Evolutionary conservation across 1,140 invertebrate species (phyloP).

Genomic region (Himalopsyche phryganea): DNA sequence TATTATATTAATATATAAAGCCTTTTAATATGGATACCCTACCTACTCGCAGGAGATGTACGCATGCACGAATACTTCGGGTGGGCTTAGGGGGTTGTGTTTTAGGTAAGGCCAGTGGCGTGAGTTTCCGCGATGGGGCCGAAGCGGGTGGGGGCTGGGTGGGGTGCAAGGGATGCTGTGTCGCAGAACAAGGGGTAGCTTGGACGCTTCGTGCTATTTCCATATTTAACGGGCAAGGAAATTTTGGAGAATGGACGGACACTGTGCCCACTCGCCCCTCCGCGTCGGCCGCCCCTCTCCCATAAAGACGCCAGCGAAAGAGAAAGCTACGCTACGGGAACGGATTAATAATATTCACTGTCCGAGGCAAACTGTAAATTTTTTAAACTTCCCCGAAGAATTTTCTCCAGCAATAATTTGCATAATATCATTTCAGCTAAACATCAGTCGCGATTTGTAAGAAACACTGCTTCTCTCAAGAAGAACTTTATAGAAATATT

Average conservation of each 20-base stretch:
- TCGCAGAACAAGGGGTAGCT: slow-evolving; percentile 20
- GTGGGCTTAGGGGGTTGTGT: slow-evolving; percentile 7
- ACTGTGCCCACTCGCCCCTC: background rate
- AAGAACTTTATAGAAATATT: no score
- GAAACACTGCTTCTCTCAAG: no score
- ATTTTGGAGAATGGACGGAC: background rate
- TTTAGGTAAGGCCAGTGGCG: background rate
- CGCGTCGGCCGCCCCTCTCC: background rate
- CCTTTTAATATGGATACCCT: no score
- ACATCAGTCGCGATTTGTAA: no score
- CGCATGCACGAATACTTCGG: slow-evolving; percentile 27
- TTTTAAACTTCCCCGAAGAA: no score
- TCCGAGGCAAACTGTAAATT: no score
- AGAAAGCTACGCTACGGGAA: no score
- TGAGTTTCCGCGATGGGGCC: background rate
- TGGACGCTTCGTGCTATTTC: slow-evolving; percentile 32
- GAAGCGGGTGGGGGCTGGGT: slow-evolving; percentile 1
- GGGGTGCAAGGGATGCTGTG: slow-evolving; percentile 5
- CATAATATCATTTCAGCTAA: no score
- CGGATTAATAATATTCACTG: no score
- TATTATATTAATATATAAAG: no score
- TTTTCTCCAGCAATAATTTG: no score
- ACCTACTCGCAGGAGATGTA: slow-evolving; percentile 14
- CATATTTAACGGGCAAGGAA: slow-evolving; percentile 24
- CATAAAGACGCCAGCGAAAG: background rate